Evolutionary conservation across 2,888 invertebrate genomes (phyloP).

Genomic region (Alloscopus bannaensis): DNA sequence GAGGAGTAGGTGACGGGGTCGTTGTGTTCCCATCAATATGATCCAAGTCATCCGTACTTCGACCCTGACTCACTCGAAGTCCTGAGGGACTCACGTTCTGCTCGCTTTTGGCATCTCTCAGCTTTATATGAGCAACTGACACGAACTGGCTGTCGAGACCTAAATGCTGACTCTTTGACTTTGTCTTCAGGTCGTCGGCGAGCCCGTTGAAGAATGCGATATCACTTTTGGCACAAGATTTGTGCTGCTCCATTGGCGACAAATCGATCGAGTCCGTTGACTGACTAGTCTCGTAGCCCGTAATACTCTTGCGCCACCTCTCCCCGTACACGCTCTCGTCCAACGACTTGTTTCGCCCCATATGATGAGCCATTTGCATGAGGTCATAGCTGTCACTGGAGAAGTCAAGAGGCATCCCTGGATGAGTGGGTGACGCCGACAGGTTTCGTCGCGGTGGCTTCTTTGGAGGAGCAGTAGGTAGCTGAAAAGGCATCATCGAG

Average conservation of each 20-base stretch:
- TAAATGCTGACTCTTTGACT: constrained; percentile 70
- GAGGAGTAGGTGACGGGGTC: constrained; percentile 38
- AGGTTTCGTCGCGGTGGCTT: constrained; percentile 92
- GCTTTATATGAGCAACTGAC: constrained; percentile 72
- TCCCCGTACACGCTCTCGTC: constrained; percentile 72
- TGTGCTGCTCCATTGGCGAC: constrained; percentile 66
- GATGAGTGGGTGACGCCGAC: constrained; percentile 89
- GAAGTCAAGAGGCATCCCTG: constrained; percentile 75
- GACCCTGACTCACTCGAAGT: constrained; percentile 55
- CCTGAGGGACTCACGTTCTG: constrained; percentile 71
- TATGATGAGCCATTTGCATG: constrained; percentile 78
- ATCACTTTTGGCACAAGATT: constrained; percentile 71
- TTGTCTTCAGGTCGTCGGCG: constrained; percentile 68
- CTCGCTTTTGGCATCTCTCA: constrained; percentile 73
- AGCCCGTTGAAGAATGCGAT: constrained; percentile 72
- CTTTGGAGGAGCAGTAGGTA: constrained; percentile 83
- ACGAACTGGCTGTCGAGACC: constrained; percentile 69
- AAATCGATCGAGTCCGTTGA: constrained; percentile 72
- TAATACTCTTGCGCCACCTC: constrained; percentile 71
- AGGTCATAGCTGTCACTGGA: constrained; percentile 80
- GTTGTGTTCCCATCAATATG: constrained; percentile 49
- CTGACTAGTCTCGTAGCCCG: constrained; percentile 72
- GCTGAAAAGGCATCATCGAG: no score
- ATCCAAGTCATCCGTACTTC: constrained; percentile 66
- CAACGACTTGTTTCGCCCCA: constrained; percentile 71